Conservation (phyloP, 1,140 invertebrate species). For the Phenacoccus solenopsis region DNA sequence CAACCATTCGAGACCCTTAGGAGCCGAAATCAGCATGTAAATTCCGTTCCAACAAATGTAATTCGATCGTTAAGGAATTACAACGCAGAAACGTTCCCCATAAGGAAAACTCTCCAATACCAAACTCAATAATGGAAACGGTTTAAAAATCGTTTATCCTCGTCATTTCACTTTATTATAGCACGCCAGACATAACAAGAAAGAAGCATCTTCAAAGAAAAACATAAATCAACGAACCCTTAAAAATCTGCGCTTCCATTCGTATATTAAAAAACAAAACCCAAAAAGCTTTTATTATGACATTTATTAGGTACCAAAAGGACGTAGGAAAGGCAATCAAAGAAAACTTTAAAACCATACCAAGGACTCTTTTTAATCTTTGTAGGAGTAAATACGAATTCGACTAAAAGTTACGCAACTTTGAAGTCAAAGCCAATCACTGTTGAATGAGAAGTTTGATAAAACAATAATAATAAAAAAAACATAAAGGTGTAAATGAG, state of each 20-base stretch:
- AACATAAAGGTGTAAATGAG: no score
- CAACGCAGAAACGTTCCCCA: no score
- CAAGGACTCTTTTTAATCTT: neutral
- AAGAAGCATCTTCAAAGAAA: neutral
- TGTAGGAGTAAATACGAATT: neutral
- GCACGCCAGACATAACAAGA: neutral
- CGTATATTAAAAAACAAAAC: neutral
- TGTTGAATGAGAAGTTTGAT: neutral
- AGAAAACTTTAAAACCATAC: neutral
- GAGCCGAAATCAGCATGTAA: no score
- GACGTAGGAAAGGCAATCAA: neutral
- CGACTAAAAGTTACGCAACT: neutral
- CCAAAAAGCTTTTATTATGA: neutral
- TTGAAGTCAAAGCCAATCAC: neutral
- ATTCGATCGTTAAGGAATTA: no score
- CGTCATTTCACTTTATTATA: no score
- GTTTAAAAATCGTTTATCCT: no score
- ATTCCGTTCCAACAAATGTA: no score
- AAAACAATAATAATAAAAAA: neutral
- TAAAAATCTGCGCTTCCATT: neutral
- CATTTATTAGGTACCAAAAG: neutral
- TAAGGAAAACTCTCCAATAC: no score
- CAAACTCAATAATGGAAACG: no score
- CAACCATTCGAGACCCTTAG: no score
- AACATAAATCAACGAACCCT: neutral